Base-by-base conservation (phyloP, 2,888 invertebrate genomes). In the Pimpla rufipes region DNA sequence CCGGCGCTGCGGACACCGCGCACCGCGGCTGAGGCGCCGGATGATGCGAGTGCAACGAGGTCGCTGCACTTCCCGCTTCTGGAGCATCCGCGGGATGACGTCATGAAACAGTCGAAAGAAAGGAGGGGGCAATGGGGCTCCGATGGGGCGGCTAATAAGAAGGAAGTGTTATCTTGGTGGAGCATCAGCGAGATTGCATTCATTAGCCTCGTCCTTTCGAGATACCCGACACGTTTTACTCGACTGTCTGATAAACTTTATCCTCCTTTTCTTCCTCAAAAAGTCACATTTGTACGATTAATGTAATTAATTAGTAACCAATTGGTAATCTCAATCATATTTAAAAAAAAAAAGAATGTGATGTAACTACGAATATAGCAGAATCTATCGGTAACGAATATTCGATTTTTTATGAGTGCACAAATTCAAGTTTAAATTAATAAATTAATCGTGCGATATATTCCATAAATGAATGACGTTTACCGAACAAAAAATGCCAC, bases 1-100 rank as follows among this genome's bases (percentile, higher is more conserved):
- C n/a, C 11, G 21, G n/a, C 21, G 29, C 67, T 45, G 66, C 11
- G 21, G 50, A 50, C 47, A n/a, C 21, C 16, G 37, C 37, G 10
- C 18, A 21, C 21, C 16, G 50, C 16, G 50, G 55, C 5, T 52
- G 35, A 50, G 40, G 18, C 37, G 2, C 10, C 16, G n/a, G 40
- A 47, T 37, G 35, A 29, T 35, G 52, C 29, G 68, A 55, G 62
- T 62, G 47, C 45, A 73, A 2, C 81, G 88, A 84, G 88, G 90
- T 91, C 90, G 88, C 82, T 89, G 91, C 89, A 90, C 91, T 85
- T 86, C 83, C 70, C 42, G 85, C 88, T 88, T 88, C 86, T 88
- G 88, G 78, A 88, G 87, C 87, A 88, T 88, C 88, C 88, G 89
- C 87, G 88, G 83, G 87, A 88, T 89, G 89, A 90, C 90, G 90